Percentiles rank a stretch among this genome's conserved stretches.
These are phyloP conservation scores for Delichon dasypus DNA, from an alignment of 2,797 vertebrate species.

Conservation along the genomic window DNA sequence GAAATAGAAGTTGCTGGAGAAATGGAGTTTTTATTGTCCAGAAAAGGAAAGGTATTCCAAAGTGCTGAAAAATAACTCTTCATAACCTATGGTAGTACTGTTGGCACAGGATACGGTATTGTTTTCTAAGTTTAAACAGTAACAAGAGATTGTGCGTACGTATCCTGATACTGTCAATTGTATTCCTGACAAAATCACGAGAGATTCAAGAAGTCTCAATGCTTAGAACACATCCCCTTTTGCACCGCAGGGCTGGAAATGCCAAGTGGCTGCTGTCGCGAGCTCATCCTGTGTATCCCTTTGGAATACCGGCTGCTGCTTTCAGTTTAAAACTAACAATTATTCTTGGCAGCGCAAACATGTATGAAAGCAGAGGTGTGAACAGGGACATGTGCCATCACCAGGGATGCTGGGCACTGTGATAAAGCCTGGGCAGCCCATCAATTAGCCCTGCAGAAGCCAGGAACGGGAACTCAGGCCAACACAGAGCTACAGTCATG, in stretches of 20 bases:
- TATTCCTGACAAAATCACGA: slow-evolving; percentile 1
- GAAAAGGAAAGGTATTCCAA: slow-evolving; percentile 9
- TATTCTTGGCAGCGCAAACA: background rate
- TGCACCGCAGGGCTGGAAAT: background rate
- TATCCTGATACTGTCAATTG: background rate
- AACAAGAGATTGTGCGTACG: background rate
- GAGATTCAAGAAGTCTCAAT: background rate
- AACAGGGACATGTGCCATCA: background rate
- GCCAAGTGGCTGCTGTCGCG: background rate
- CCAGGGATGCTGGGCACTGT: background rate
- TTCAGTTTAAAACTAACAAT: background rate
- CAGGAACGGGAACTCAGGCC: background rate
- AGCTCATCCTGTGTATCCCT: background rate
- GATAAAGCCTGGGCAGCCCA: background rate
- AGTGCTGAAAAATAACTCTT: slow-evolving; percentile 2
- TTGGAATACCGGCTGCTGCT: background rate
- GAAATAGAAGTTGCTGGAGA: background rate
- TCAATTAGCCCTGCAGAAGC: background rate
- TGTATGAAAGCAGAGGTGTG: background rate
- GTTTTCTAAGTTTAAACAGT: slow-evolving; percentile 35
- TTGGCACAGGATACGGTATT: background rate
- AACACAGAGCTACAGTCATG: fast-evolving
- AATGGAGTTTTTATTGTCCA: background rate
- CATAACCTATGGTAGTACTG: background rate
- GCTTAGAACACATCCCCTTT: background rate